Conservation (phyloP, 2,113 vertebrate species). For the Elanus axillaris region DNA sequence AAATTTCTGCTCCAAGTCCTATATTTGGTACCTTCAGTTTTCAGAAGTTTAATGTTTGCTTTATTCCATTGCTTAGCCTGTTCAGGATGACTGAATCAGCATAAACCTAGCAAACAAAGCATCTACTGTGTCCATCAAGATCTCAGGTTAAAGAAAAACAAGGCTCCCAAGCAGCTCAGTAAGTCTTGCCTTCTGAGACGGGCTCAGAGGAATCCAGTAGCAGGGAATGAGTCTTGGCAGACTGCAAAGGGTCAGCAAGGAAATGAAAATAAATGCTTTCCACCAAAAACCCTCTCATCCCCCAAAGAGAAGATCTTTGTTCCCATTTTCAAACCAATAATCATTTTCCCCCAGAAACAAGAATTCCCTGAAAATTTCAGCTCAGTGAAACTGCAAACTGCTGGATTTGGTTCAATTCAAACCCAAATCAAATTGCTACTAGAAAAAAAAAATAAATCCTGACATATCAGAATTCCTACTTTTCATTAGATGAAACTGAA, state of each 20-base stretch:
- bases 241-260: not conserved
- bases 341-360: not conserved
- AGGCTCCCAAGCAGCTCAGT: not conserved
- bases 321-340: not conserved
- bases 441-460: not conserved
- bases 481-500: not conserved
- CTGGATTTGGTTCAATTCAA: not conserved
- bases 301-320: not conserved
- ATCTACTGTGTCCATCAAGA: not conserved
- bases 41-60: not conserved
- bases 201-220: not conserved
- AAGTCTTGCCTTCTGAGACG: not conserved
- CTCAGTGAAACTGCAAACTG: not conserved
- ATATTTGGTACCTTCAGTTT: not conserved
- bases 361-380: not conserved
- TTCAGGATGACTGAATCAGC: not conserved
- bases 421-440: not conserved
- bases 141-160: not conserved
- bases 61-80: not conserved
- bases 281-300: fast-evolving
- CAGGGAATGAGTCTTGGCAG: not conserved
- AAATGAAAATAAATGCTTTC: not conserved
- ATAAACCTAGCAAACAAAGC: not conserved
- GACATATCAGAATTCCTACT: not conserved
- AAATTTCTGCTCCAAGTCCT: not conserved